phyloP scores from a whole-genome alignment of 2,797 vertebrate genomes.

The Eurystomus glaucurus region DNA sequence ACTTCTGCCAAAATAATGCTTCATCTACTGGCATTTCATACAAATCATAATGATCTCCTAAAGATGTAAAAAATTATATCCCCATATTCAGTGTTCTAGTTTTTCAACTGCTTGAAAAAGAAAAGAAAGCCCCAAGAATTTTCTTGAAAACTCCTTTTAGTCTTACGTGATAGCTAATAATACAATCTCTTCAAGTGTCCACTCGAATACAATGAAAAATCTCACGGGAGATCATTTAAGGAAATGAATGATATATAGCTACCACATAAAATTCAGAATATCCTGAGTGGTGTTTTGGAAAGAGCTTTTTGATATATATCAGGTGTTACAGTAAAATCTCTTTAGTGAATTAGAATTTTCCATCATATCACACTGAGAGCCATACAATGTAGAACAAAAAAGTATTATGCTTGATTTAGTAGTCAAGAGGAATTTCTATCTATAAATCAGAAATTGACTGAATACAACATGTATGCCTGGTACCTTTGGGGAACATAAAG shows the following conservation, averaged over 20 bases:
- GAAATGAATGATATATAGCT: conserved; percentile 12
- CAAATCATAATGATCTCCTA: background rate
- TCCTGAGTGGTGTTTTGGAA: background rate
- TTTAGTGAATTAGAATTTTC: conserved; percentile 38
- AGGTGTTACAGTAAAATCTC: conserved; percentile 10
- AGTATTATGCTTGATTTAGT: conserved; percentile 41
- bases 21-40: background rate
- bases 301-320: conserved; percentile 22
- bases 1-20: conserved; percentile 7
- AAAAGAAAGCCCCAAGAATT: background rate
- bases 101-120: background rate
- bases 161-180: conserved; percentile 14
- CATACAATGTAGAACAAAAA: conserved; percentile 31
- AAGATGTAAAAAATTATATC: background rate
- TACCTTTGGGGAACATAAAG: conserved; percentile 58
- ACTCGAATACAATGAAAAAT: conserved; percentile 4
- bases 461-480: conserved; percentile 17
- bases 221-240: conserved; percentile 15
- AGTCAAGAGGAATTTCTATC: conserved; percentile 34
- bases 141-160: background rate
- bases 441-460: conserved; percentile 56
- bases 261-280: conserved; percentile 23
- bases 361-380: conserved; percentile 21
- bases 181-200: background rate
- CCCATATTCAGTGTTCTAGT: background rate